Evolutionary conservation across 2,113 vertebrate species (phyloP).

Genomic region (Neolamprologus longior): DNA sequence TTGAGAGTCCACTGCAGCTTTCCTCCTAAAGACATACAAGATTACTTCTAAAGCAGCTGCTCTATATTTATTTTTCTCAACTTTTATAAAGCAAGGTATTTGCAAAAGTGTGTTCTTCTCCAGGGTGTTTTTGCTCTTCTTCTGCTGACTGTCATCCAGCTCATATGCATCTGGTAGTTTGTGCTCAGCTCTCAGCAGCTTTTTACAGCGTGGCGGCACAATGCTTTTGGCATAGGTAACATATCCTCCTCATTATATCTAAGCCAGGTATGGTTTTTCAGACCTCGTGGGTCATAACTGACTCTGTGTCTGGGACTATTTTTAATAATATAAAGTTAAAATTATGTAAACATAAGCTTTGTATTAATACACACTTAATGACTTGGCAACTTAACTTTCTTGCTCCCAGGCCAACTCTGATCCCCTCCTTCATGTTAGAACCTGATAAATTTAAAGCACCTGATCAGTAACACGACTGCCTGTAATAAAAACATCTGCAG

Average conservation of each 20-base stretch:
- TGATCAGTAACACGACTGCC: background rate
- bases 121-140: accelerated
- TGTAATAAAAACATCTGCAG: background rate
- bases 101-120: background rate
- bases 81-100: background rate
- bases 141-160: background rate
- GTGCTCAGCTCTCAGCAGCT: background rate
- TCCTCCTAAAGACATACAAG: background rate
- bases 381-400: background rate
- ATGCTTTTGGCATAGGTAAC: background rate
- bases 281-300: background rate
- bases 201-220: background rate
- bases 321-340: background rate
- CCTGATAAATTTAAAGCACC: background rate
- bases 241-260: background rate
- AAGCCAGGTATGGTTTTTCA: background rate
- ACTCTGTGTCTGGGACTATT: background rate
- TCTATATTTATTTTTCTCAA: background rate
- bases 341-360: background rate
- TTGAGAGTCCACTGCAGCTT: background rate
- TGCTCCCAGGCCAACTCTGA: background rate
- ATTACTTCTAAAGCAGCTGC: background rate
- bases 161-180: background rate
- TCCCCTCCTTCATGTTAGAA: background rate
- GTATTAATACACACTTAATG: background rate